Evolutionary conservation across 2,797 vertebrate species (phyloP), one percentile per base, ranked within the genome.

Genomic region (Yasuhikotakia modesta): DNA sequence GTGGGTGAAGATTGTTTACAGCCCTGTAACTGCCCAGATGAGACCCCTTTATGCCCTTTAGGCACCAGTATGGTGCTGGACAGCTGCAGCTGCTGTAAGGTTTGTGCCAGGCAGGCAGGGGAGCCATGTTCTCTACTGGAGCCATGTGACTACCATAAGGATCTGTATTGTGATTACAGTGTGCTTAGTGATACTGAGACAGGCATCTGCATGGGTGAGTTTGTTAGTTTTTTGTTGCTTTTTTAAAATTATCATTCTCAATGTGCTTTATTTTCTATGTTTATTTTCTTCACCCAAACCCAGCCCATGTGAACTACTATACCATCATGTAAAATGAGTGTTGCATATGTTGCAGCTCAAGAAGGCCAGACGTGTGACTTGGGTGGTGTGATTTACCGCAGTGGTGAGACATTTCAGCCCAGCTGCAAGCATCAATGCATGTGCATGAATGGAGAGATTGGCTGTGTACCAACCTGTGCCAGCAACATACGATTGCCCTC

Each of bases 21-120:
- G 21, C 84, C 91, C 0, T 95, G 94, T 78, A 81, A 78, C 60
- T 95, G 94, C 85, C 87, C 92, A 12, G 64, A 82, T 0, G 87
- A 89, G 50, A 27, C 84, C 0, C 87, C 84, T 19, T 85, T 83
- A 60, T 95, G 94, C 70, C 88, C 88, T 0, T 58, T 82, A 0
- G 94, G 93, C 21, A 93, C 87, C 86, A 94, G 93, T 82, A 87
- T 92, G 0, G 82, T 95, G 16, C 81, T 91, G 86, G 94, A 95
- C 8, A 89, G 86, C 69, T 95, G 94, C 12, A 91, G 93, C 0
- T 95, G 94, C 89, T 95, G 93, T 86, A 94, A 90, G 71, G 92
- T 94, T 58, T 95, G 93, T 52, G 92, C 94, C 84, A 61, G 63
- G 77, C 93, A 94, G 85, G 86, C 88, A 0, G 92, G 89, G 0